Evolutionary conservation across 2,113 vertebrate species (phyloP), one percentile per base, ranked within the genome.

Genomic region (Trichomycterus rosablanca): DNA sequence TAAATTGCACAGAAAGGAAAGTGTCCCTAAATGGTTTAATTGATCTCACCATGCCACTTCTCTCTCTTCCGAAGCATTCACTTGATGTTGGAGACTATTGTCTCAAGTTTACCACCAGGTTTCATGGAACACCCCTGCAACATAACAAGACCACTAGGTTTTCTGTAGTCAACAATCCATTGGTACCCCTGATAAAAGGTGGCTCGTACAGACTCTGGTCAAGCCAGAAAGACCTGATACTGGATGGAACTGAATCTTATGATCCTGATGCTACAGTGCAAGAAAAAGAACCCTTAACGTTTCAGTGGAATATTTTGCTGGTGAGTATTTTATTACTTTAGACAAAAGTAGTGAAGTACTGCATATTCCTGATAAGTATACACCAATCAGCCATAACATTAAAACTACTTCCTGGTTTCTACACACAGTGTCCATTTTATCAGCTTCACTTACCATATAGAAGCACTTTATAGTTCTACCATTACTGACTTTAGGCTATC

Each of bases 131-230:
- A 7, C 83, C 84, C 37, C n/a, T 90, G 4, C 6, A 64, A 2
- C 63, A 71, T 15, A 66, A 70, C 22, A 55, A 42, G 28, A 75
- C 56, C 4, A 52, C 57, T 1, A 62, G 16, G 7, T 20, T 90
- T 15, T 74, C 74, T 1, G 86, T 89, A 28, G 58, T 78, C 23
- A 72, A 78, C 60, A 86, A 84, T 22, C 71, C 73, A 0, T 55
- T 89, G 49, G 77, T 86, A 3, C 76, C 87, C 15, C 22, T 78
- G 23, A 88, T 90, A 46, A 78, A 76, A 40, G 88, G 88, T 40
- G 88, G 88, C 14, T 83, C 86, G 0, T 62, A 76, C 56, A 74
- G 81, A 70, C 45, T 77, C 15, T 89, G 87, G 80, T 67, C 86
- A 26, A 72, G 54, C 26, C 6, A 71, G 10, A 67, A 35, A n/a